phyloP scores from a whole-genome alignment of 1,140 invertebrate genomes.

The Drosophila cardini region DNA sequence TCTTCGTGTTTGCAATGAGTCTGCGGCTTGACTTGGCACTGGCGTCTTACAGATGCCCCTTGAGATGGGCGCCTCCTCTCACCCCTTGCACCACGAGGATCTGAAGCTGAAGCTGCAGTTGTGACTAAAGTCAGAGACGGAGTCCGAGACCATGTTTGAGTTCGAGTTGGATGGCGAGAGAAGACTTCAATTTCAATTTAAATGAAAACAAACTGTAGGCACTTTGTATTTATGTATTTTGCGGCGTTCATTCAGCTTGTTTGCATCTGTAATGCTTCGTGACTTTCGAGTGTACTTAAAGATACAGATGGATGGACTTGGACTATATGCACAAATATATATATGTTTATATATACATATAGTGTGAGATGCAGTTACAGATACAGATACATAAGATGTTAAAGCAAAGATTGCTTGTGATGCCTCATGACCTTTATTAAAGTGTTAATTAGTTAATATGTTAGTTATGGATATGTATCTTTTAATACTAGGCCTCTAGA shows the following conservation, averaged over 20 bases:
- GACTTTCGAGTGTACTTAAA: constrained; percentile 79
- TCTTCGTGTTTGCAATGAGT: constrained; percentile 66
- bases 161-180: constrained; percentile 38
- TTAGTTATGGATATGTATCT: constrained; percentile 16
- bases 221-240: constrained; percentile 83
- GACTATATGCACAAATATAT: constrained; percentile 21
- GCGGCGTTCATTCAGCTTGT: constrained; percentile 78
- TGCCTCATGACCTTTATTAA: constrained; percentile 36
- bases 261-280: constrained; percentile 82
- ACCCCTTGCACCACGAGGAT: background rate
- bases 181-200: constrained; percentile 81
- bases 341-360: constrained; percentile 34
- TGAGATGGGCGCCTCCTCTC: constrained; percentile 32
- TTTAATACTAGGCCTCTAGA: background rate
- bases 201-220: constrained; percentile 82
- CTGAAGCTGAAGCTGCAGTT: constrained; percentile 2
- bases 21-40: constrained; percentile 64
- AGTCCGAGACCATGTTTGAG: too few relatives aligned
- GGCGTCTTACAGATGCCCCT: constrained; percentile 44
- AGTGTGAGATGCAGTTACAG: constrained; percentile 65
- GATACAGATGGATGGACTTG: constrained; percentile 73
- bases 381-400: constrained; percentile 32
- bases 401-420: background rate
- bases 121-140: constrained; percentile 24
- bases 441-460: constrained; percentile 70